Evolutionary conservation across 1,140 invertebrate species (phyloP).

Genomic region (Heliconius nattereri): DNA sequence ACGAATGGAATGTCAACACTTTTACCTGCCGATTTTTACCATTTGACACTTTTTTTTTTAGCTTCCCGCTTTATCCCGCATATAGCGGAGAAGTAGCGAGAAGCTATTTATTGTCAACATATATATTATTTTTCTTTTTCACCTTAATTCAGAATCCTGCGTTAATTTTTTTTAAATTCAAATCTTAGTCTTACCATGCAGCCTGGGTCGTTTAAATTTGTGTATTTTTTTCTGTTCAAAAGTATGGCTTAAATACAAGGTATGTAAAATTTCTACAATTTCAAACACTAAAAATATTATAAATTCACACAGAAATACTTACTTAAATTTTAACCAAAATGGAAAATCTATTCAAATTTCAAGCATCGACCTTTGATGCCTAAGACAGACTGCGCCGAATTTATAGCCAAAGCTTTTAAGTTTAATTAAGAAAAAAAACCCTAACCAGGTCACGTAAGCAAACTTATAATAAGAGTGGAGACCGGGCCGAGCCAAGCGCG

Average conservation of each 20-base stretch:
- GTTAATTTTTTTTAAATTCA: no score
- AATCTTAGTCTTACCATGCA: no score
- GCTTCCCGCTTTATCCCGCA: not conserved
- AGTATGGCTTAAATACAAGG: no score
- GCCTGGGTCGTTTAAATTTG: no score
- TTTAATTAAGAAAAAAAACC: slow-evolving; percentile 25
- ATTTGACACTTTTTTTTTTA: not conserved
- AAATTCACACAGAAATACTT: not conserved
- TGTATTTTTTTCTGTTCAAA: no score
- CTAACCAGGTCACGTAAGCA: slow-evolving; percentile 34
- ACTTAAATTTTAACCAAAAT: not conserved
- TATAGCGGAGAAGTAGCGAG: not conserved
- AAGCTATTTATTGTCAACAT: no score
- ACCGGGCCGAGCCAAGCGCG: slow-evolving; percentile 34
- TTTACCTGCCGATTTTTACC: not conserved
- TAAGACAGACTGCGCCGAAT: slow-evolving; percentile 7
- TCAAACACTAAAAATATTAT: no score
- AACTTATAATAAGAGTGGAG: slow-evolving; percentile 26
- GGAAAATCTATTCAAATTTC: slow-evolving; percentile 18
- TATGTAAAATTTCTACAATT: no score
- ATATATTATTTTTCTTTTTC: no score
- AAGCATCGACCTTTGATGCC: slow-evolving; percentile 5
- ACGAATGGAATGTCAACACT: not conserved
- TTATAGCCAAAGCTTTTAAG: not conserved
- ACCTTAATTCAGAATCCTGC: no score